Evolutionary conservation across 23 tunicate genomes (phyloP).

Genomic region (Phallusia fumigata): DNA sequence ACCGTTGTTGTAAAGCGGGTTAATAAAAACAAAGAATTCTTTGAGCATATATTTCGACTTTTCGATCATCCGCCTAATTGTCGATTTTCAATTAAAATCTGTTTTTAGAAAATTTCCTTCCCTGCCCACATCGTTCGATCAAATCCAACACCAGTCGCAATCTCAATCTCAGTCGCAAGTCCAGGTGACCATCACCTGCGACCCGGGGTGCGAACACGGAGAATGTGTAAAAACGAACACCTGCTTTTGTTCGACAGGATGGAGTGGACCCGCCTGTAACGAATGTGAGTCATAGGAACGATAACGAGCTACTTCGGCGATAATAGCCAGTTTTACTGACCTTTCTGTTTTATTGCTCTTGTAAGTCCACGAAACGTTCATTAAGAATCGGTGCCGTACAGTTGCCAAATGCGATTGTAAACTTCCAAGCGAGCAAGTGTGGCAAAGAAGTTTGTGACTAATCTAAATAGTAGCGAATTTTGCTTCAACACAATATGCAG

Average conservation of each 20-base stretch:
- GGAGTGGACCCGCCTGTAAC: conserved; percentile 62
- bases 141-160: conserved; percentile 70
- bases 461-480: no score
- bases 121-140: conserved; percentile 47
- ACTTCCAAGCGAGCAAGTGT: no score
- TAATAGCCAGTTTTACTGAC: background rate
- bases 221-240: conserved; percentile 35
- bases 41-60: no score
- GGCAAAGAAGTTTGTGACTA: no score
- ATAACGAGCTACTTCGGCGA: background rate
- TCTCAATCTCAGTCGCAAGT: conserved; percentile 28
- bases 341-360: no score
- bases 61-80: no score
- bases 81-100: background rate
- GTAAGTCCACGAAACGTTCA: no score
- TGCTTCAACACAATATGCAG: no score
- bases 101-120: conserved; percentile 46
- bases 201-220: conserved; percentile 45
- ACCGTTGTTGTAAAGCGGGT: no score
- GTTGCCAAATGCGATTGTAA: no score
- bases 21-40: no score
- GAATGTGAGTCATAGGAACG: conserved; percentile 45
- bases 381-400: no score
- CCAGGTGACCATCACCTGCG: conserved; percentile 30
- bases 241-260: conserved; percentile 47